A percentile compares a stretch with the other conserved stretches of the same genome.
Evolutionary conservation across 2,888 invertebrate species (phyloP).

Genomic region (Cephus nigrinus): DNA sequence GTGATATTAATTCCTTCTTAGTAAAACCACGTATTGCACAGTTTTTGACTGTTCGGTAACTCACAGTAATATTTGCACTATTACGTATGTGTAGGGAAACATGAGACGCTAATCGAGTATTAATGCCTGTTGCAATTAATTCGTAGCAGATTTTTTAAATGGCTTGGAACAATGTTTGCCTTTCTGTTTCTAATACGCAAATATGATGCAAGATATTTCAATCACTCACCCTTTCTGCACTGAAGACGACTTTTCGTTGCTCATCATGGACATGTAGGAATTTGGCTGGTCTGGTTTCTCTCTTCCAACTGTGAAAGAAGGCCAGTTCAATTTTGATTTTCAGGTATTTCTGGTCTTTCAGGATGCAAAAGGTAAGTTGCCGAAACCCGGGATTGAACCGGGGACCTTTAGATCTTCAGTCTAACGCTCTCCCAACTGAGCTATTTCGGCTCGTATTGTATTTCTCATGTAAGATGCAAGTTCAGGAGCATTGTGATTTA

Average conservation of each 20-base stretch:
- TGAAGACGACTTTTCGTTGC: neutral
- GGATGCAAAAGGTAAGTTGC: conserved; percentile 63
- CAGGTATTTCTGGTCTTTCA: neutral
- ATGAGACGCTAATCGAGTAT: neutral
- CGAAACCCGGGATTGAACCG: conserved; percentile 79
- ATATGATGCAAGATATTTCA: neutral
- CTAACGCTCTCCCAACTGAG: conserved; percentile 77
- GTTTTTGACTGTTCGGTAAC: neutral
- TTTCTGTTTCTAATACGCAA: neutral
- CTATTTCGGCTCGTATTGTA: conserved; percentile 70
- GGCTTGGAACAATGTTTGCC: neutral
- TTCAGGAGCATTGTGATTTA: neutral
- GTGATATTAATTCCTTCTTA: neutral
- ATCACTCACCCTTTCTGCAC: neutral
- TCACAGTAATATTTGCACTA: neutral
- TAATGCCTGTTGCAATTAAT: neutral
- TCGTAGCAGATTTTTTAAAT: neutral
- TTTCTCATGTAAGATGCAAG: neutral
- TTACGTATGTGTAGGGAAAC: neutral
- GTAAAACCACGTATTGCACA: neutral
- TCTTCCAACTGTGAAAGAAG: neutral
- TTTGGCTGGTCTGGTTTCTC: neutral
- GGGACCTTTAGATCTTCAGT: conserved; percentile 80
- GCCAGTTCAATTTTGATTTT: neutral
- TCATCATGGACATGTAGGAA: neutral